Evolutionary conservation across 2,797 vertebrate species (phyloP).

Genomic region (Gouania willdenowi): DNA sequence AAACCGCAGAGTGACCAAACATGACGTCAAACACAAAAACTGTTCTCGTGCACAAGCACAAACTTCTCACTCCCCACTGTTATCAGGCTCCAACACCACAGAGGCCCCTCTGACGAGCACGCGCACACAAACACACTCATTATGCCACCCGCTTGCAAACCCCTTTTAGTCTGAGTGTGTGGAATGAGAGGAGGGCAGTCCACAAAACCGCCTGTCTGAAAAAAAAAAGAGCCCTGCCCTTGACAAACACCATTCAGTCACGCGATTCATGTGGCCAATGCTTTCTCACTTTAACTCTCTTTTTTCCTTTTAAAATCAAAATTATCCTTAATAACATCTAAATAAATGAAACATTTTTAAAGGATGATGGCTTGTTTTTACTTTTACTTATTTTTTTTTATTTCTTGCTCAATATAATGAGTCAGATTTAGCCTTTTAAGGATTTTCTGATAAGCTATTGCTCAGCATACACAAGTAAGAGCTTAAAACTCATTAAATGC

Average conservation of each 20-base stretch:
- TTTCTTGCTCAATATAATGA: slow-evolving; percentile 3
- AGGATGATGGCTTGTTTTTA: background rate
- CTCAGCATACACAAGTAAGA: slow-evolving; percentile 27
- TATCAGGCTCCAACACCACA: slow-evolving; percentile 50
- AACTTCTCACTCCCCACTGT: slow-evolving; percentile 6
- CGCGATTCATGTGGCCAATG: slow-evolving; percentile 59
- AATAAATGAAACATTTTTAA: background rate
- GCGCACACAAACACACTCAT: slow-evolving; percentile 49
- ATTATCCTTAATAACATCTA: background rate
- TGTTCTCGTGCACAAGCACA: background rate
- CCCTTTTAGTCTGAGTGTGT: slow-evolving; percentile 69
- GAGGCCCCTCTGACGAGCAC: slow-evolving; percentile 50
- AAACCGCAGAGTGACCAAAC: slow-evolving; percentile 70
- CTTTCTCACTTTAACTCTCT: slow-evolving; percentile 19
- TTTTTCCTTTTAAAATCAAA: too few relatives aligned
- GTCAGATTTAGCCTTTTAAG: slow-evolving; percentile 11
- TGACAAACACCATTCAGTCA: slow-evolving; percentile 74
- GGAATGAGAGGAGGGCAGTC: slow-evolving; percentile 71
- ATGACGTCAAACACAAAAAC: slow-evolving; percentile 64
- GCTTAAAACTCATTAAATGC: slow-evolving; percentile 18
- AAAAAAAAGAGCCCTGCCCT: slow-evolving; percentile 67
- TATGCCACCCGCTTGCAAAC: slow-evolving; percentile 73
- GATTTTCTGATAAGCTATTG: slow-evolving; percentile 29
- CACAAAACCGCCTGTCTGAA: slow-evolving; percentile 69
- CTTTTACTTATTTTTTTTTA: background rate